A percentile compares a stretch with the other conserved stretches of the same genome.
These are phyloP conservation scores for Diachrysia chrysitis DNA, from an alignment of 2,888 invertebrate genomes.

Conservation along the genomic window DNA sequence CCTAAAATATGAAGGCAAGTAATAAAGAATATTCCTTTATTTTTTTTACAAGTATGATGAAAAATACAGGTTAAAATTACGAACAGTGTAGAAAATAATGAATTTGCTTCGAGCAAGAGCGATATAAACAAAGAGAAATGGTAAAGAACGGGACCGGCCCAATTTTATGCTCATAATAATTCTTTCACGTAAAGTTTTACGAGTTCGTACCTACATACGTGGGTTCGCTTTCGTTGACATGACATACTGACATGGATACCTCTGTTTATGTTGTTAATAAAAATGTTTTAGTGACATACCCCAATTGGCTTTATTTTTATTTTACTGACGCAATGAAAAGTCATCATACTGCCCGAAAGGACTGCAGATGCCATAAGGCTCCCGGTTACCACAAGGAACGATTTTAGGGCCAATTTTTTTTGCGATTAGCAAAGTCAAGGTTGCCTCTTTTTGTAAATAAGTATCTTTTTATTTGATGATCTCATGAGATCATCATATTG, in stretches of 20 bases:
- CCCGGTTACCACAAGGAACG: conserved; percentile 20
- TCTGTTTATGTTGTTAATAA: conserved; percentile 55
- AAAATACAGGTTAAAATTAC: conserved; percentile 16
- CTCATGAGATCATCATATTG: neutral
- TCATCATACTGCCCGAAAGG: conserved; percentile 27
- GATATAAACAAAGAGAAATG: conserved; percentile 35
- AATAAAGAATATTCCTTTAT: neutral
- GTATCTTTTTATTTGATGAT: neutral
- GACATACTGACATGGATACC: conserved; percentile 55
- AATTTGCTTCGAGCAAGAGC: conserved; percentile 4
- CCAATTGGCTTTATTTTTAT: conserved; percentile 49
- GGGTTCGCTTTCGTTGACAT: conserved; percentile 46
- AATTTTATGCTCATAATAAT: conserved; percentile 59
- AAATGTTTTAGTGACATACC: conserved; percentile 53
- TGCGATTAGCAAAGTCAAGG: neutral
- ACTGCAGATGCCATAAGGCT: conserved; percentile 38
- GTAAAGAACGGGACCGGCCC: conserved; percentile 32
- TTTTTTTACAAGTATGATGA: conserved; percentile 5
- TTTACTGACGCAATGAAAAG: conserved; percentile 23
- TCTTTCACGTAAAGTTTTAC: conserved; percentile 56
- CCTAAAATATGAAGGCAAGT: neutral
- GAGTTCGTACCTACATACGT: conserved; percentile 42
- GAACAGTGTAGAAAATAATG: neutral
- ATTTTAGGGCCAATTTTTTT: conserved; percentile 19
- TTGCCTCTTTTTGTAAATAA: neutral